Conservation (phyloP, 92 coral and sea anemone genomes). For the Galaxea fascicularis region DNA sequence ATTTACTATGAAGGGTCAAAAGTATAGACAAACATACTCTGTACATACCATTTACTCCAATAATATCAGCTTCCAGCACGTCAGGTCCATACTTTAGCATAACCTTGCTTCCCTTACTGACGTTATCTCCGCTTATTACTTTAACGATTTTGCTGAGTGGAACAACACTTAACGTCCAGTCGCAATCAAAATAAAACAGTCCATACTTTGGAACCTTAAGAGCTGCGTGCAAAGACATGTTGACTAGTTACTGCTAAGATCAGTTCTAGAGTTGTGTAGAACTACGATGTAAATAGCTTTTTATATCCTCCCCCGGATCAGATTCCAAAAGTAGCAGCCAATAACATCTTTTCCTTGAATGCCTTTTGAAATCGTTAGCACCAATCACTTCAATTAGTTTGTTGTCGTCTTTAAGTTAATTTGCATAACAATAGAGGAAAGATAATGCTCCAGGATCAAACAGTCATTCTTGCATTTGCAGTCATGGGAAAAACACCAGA, state of each 20-base stretch:
- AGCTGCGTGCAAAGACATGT: slow-evolving; percentile 25
- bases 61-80: slow-evolving; percentile 5
- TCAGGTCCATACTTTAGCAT: slow-evolving; percentile 8
- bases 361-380: not conserved
- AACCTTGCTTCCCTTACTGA: slow-evolving; percentile 26
- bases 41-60: slow-evolving; percentile 39
- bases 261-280: not conserved
- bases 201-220: slow-evolving; percentile 37
- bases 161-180: slow-evolving; percentile 22
- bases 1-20: too few species aligned
- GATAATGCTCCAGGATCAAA: not conserved
- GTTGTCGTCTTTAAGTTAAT: not conserved
- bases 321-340: not conserved
- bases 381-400: not conserved
- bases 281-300: not conserved
- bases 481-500: slow-evolving; percentile 21
- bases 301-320: not conserved
- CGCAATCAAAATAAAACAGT: slow-evolving; percentile 32
- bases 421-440: not conserved
- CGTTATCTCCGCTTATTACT: slow-evolving; percentile 24
- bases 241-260: not conserved
- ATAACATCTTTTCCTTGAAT: not conserved
- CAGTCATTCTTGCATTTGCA: not conserved
- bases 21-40: too few species aligned
- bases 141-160: slow-evolving; percentile 9